Evolutionary conservation across 2,797 vertebrate genomes (phyloP), one percentile per base, ranked within the genome.

Genomic region (Peromyscus nudipes): DNA sequence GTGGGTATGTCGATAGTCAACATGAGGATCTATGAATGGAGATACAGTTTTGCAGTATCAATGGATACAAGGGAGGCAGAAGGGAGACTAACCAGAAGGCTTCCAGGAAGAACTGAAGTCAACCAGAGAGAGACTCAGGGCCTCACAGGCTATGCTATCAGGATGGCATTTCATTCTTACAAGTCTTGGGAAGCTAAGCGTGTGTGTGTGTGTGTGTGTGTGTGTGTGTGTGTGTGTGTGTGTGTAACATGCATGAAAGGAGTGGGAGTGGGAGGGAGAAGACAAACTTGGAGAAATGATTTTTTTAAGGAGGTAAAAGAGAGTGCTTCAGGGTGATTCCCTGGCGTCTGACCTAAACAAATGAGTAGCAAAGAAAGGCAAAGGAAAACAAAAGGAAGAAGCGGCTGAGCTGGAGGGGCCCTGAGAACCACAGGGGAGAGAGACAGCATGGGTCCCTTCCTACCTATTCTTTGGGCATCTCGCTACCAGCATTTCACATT

Each of bases 121-220:
- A 21, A 0, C 13, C 1, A 17, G 2, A 27, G 25, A 17, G 2
- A 27, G 25, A 60, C 3, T 23, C 65, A 84, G 55, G 40, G 7
- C 21, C 57, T 64, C 2, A 1, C 8, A 57, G n/a, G 5, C n/a
- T 60, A 60, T 1, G 0, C n/a, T 9, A n/a, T 3, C 4, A 5
- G 46, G 37, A 21, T 46, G 13, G 19, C 25, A 75, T n/a, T 76
- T 84, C 67, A 75, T 60, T 93, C 52, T 87, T 71, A 77, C 10
- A 4, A 49, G 16, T 29, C 12, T 60, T 5, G 6, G n/a, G 13
- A 89, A 69, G 11, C 21, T 60, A 82, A n/a, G 31, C n/a, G 34
- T 37, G 77, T 80, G 77, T 55, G 49, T 55, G 49, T 80, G 77
- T 52, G 76, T 52, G 76, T 52, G 31, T 40, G 34, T 40, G 52